A percentile compares a stretch with the other conserved stretches of the same genome.
These are phyloP conservation scores for Myotis vivesi DNA, from an alignment of 2,797 vertebrate genomes.

Conservation along the genomic window DNA sequence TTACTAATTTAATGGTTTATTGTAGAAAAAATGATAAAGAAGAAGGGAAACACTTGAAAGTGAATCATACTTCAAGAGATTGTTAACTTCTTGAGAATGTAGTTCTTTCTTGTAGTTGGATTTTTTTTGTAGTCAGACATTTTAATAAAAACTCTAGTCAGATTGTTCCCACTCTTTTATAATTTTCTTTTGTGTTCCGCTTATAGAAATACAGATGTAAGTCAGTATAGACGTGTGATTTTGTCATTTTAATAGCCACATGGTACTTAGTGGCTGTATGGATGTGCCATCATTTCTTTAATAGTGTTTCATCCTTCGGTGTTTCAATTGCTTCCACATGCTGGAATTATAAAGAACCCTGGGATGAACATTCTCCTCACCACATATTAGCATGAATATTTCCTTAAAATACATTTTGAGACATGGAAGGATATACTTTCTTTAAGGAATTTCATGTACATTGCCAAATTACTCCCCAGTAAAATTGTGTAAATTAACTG, in stretches of 20 bases:
- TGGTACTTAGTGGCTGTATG: background rate
- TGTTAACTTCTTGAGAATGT: background rate
- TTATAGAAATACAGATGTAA: background rate
- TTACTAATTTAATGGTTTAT: background rate
- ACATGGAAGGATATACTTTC: background rate
- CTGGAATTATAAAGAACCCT: background rate
- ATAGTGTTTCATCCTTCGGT: background rate
- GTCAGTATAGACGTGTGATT: background rate
- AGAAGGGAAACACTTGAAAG: background rate
- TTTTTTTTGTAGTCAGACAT: background rate
- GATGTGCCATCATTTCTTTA: background rate
- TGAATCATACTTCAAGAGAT: background rate
- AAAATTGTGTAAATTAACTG: background rate
- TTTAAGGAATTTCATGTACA: background rate
- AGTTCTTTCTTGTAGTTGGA: background rate
- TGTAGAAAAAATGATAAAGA: background rate
- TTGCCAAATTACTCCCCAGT: background rate
- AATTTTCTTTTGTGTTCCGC: background rate
- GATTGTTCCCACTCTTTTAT: background rate
- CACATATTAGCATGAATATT: background rate
- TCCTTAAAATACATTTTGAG: background rate
- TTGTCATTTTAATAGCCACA: background rate
- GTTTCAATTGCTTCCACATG: background rate
- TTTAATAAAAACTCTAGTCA: slow-evolving; percentile 41
- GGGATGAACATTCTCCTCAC: background rate